These are phyloP conservation scores for Ptychoptera albimana DNA, from an alignment of 2,888 invertebrate species.

Conservation along the genomic window DNA sequence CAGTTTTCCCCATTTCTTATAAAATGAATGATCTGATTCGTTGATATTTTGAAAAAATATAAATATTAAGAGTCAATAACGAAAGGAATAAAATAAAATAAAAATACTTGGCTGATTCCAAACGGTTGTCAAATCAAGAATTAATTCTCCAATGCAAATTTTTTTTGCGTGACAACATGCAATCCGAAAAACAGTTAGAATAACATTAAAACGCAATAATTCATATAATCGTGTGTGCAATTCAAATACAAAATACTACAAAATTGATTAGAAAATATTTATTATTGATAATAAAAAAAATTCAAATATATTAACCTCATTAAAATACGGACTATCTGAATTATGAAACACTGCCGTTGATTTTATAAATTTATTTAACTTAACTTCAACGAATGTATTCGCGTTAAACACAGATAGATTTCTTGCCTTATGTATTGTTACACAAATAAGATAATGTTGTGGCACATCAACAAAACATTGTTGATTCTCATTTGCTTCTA, in stretches of 20 bases:
- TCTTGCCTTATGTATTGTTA: constrained; percentile 50
- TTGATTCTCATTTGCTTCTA: too few relatives aligned
- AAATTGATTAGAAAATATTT: constrained; percentile 8
- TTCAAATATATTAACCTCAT: constrained; percentile 51
- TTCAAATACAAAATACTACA: constrained; percentile 54
- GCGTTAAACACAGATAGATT: constrained; percentile 35
- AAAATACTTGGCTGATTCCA: constrained; percentile 50
- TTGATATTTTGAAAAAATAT: constrained; percentile 9
- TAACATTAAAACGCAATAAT: constrained; percentile 39
- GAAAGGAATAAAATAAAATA: not conserved
- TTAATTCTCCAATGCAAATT: constrained; percentile 39
- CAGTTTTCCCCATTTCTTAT: constrained; percentile 74
- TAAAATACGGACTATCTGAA: constrained; percentile 47
- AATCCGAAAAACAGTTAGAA: constrained; percentile 40
- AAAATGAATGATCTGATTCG: constrained; percentile 61
- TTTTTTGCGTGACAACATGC: constrained; percentile 33
- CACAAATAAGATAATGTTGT: constrained; percentile 40
- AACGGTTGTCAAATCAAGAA: constrained; percentile 48
- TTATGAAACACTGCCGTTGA: constrained; percentile 39
- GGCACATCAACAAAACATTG: constrained; percentile 22
- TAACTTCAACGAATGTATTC: constrained; percentile 44
- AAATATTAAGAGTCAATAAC: not conserved
- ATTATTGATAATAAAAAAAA: too few relatives aligned
- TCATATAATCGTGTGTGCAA: constrained; percentile 38
- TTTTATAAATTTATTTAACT: constrained; percentile 42